Evolutionary conservation across 2,888 invertebrate genomes (phyloP).

Genomic region (Vesta saturnalis): DNA sequence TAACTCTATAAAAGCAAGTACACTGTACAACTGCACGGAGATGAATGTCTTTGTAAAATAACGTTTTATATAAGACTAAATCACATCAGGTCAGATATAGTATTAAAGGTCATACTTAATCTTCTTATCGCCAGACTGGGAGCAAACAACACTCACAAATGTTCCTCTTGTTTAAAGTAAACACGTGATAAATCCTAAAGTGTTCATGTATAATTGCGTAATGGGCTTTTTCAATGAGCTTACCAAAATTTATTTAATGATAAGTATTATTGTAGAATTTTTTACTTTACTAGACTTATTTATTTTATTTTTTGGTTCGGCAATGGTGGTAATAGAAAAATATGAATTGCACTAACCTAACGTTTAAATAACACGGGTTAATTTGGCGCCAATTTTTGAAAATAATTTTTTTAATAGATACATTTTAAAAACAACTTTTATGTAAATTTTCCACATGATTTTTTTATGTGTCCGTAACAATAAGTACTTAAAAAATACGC

Average conservation of each 20-base stretch:
- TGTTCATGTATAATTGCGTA: constrained; percentile 19
- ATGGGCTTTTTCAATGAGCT: constrained; percentile 21
- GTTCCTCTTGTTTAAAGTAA: constrained; percentile 40
- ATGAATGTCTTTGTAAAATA: not conserved
- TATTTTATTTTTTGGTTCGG: no score
- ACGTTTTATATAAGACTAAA: constrained; percentile 50
- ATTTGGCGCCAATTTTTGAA: no score
- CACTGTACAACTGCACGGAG: not conserved
- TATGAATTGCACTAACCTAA: no score
- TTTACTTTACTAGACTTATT: no score
- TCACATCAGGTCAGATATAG: constrained; percentile 53
- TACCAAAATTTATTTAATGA: constrained; percentile 6
- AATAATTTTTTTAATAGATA: no score
- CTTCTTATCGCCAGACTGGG: constrained; percentile 49
- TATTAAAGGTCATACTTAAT: constrained; percentile 52
- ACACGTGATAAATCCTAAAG: constrained; percentile 43
- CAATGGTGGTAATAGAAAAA: no score
- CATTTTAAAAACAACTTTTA: no score
- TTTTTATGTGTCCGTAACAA: no score
- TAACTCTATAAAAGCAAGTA: not conserved
- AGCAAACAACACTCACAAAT: constrained; percentile 48
- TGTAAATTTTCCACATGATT: no score
- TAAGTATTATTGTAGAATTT: not conserved
- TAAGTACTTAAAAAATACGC: no score
- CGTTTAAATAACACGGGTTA: no score